Conservation (phyloP, 2,797 vertebrate genomes). For the Gymnothorax javanicus region DNA sequence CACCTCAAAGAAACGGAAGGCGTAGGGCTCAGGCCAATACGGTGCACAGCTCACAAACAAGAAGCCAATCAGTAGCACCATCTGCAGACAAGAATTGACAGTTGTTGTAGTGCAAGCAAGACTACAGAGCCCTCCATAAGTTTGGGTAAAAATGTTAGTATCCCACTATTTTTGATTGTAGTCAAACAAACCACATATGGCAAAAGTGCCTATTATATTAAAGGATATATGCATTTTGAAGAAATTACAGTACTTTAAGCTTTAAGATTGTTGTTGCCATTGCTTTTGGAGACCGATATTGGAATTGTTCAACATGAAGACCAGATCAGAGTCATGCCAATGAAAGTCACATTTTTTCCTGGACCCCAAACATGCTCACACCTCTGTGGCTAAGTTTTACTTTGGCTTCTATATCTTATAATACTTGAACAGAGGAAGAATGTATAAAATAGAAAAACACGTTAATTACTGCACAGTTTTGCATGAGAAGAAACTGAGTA, state of each 20-base stretch:
- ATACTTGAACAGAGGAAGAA: neutral
- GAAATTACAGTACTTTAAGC: no score
- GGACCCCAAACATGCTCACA: neutral
- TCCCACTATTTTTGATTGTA: no score
- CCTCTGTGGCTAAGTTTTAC: neutral
- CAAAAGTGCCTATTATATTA: no score
- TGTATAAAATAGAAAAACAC: neutral
- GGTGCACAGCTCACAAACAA: slow-evolving; percentile 64
- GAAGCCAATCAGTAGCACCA: slow-evolving; percentile 72
- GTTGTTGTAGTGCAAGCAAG: neutral
- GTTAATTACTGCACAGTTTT: neutral
- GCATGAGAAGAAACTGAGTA: neutral
- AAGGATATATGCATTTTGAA: no score
- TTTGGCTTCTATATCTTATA: neutral
- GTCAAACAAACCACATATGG: no score
- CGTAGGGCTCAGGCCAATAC: slow-evolving; percentile 50
- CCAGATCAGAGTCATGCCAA: no score
- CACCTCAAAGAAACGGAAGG: slow-evolving; percentile 74
- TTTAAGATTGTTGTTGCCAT: no score
- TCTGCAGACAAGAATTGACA: slow-evolving; percentile 56
- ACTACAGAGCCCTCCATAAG: neutral
- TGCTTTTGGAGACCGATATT: no score
- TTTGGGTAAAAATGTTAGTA: neutral
- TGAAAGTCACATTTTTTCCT: no score
- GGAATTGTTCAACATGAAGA: no score